Conservation (phyloP, 2,888 invertebrate species). For the Eremobia ochroleuca region DNA sequence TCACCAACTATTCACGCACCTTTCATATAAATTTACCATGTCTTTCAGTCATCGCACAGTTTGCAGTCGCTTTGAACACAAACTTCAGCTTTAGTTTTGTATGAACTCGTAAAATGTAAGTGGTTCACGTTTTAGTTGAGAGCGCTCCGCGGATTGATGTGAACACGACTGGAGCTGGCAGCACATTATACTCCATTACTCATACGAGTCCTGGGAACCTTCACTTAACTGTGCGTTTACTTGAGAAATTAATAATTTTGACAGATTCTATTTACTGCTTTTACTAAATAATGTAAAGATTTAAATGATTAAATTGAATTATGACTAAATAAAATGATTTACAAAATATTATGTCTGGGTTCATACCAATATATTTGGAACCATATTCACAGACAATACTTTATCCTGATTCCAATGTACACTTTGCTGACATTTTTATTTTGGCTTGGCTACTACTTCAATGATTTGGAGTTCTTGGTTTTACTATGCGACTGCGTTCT, state of each 20-base stretch:
- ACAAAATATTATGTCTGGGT: neutral
- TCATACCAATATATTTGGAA: neutral
- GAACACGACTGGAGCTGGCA: constrained; percentile 25
- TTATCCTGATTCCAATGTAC: neutral
- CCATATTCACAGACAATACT: neutral
- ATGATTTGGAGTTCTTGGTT: neutral
- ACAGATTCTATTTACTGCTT: neutral
- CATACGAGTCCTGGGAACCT: constrained; percentile 8
- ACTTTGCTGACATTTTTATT: constrained; percentile 3
- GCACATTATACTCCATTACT: constrained; percentile 38
- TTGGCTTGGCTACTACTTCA: neutral
- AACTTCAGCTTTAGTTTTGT: constrained; percentile 7
- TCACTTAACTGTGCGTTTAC: neutral
- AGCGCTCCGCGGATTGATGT: constrained; percentile 17
- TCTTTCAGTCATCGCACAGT: constrained; percentile 13
- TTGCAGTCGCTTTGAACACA: constrained; percentile 8
- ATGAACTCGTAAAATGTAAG: constrained; percentile 22
- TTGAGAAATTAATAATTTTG: constrained; percentile 21
- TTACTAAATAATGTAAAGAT: neutral
- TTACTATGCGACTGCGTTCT: neutral
- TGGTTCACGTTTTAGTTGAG: constrained; percentile 5
- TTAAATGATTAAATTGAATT: neutral
- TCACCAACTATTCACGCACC: neutral
- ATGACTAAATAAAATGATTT: neutral
- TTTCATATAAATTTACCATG: constrained; percentile 21